Base-by-base conservation (phyloP, 2,113 vertebrate genomes). In the Dinomys branickii region DNA sequence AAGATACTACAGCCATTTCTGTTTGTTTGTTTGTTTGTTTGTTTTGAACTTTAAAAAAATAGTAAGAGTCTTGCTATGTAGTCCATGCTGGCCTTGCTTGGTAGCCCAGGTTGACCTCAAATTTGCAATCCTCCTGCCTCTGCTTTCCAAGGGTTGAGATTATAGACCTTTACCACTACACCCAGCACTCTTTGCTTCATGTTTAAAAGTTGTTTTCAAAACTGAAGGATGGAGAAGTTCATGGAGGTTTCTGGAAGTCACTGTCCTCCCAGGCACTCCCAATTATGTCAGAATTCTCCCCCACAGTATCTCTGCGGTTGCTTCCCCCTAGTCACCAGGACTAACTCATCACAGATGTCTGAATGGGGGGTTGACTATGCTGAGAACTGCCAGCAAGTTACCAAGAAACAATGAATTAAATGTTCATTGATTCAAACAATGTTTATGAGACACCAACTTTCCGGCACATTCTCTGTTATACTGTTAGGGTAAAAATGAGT, bases 311-410 rank as follows among this genome's bases (percentile, higher is more conserved):
- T 44, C 8, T 91, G 59, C 87, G 85, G 77, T 94, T 0, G 2
- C 20, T 65, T 94, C 11, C 7, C 78, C 50, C 0, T 30, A 59
- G 24, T 90, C 92, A 50, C 3, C 65, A 19, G 73, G 1, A 92
- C 50, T 95, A 91, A 94, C 7, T 13, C 63, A 13, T 80, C 19
- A 52, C 47, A 6, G 6, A 56, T 73, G 71, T 71, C 92, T 94
- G 63, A 69, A 88, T 24, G 71, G 33, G 24, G 1, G 81, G 13
- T 47, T 80, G 58, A 93, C 73, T 61, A 85, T 56, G 47, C 12
- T 82, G 78, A 84, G 13, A 87, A 95, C 88, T 96, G 69, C 93
- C 92, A 82, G 35, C 93, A 88, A 95, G 41, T 88, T 89, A 56
- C 12, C 14, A 41, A 90, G 56, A 90, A 91, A 80, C 30, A 95